phyloP scores from a whole-genome alignment of 2,113 vertebrate species.

The Ceratotherium simum region DNA sequence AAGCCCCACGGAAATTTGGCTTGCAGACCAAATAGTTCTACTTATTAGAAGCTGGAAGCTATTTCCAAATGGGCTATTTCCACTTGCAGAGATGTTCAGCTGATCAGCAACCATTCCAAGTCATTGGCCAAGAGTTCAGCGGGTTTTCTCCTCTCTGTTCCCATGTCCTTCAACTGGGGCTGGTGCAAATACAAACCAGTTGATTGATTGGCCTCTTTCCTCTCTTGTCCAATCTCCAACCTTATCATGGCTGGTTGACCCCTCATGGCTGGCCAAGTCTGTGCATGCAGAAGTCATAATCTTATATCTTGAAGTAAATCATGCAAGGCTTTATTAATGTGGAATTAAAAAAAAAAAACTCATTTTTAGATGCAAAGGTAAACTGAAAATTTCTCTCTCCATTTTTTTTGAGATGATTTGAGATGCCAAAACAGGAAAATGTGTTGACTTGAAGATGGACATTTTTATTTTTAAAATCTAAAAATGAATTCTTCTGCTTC shows the following conservation, averaged over 20 bases:
- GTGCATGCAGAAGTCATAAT: rapidly evolving
- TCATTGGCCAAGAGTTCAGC: background rate
- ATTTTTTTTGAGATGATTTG: conserved; percentile 33
- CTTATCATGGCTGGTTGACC: background rate
- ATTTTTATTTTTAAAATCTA: conserved; percentile 84
- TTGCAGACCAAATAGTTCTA: background rate
- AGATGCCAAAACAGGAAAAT: conserved; percentile 69
- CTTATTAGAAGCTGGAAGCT: background rate
- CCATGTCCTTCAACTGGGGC: background rate
- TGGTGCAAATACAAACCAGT: rapidly evolving
- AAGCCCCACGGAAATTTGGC: background rate
- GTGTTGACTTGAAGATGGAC: conserved; percentile 79
- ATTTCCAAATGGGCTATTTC: background rate
- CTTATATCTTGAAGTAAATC: background rate
- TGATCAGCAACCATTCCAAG: background rate
- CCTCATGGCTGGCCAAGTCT: background rate
- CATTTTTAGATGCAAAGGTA: conserved; percentile 66
- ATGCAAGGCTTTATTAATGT: background rate
- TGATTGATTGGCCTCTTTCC: background rate
- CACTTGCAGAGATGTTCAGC: background rate
- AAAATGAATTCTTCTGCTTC: conserved; percentile 76
- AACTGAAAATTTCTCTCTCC: conserved; percentile 40
- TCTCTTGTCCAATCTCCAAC: rapidly evolving
- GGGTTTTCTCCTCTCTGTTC: background rate
- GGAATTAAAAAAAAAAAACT: background rate